Conservation (phyloP, 2,797 vertebrate species). For the Oreochromis grahami region DNA sequence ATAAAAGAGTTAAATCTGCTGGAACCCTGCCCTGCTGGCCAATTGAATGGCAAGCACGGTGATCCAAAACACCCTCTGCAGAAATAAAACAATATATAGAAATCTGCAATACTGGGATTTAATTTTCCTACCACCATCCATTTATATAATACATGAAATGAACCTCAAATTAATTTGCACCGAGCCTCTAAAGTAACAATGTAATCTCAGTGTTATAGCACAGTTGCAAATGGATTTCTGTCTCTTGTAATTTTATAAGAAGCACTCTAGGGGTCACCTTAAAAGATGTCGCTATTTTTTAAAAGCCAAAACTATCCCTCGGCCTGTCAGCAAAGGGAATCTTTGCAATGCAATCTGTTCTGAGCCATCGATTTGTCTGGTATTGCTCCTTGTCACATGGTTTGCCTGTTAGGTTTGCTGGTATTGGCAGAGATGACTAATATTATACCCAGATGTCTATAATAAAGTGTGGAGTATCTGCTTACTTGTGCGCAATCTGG, state of each 20-base stretch:
- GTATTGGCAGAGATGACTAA: constrained; percentile 83
- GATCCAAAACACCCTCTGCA: constrained; percentile 76
- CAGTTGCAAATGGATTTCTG: constrained; percentile 85
- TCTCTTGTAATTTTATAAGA: constrained; percentile 84
- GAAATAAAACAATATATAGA: constrained; percentile 82
- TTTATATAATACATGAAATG: constrained; percentile 84
- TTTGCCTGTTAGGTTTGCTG: constrained; percentile 75
- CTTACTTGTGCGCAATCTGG: constrained; percentile 76
- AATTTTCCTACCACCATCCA: constrained; percentile 80
- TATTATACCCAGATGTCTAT: constrained; percentile 83
- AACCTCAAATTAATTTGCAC: constrained; percentile 83
- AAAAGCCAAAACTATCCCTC: constrained; percentile 77
- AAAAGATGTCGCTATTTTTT: constrained; percentile 84
- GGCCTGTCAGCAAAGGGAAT: constrained; percentile 79
- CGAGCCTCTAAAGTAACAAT: constrained; percentile 82
- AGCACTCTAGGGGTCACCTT: constrained; percentile 83
- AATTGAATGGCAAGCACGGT: constrained; percentile 64
- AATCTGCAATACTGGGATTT: constrained; percentile 79
- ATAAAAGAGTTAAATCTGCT: constrained; percentile 69
- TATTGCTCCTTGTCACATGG: constrained; percentile 74
- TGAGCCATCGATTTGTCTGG: constrained; percentile 79
- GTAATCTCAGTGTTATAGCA: constrained; percentile 82
- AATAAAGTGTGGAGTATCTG: constrained; percentile 81
- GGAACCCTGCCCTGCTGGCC: constrained; percentile 64
- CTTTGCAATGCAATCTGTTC: constrained; percentile 81